These are phyloP conservation scores for Rhagonycha fulva DNA, from an alignment of 2,888 invertebrate species.

Conservation along the genomic window DNA sequence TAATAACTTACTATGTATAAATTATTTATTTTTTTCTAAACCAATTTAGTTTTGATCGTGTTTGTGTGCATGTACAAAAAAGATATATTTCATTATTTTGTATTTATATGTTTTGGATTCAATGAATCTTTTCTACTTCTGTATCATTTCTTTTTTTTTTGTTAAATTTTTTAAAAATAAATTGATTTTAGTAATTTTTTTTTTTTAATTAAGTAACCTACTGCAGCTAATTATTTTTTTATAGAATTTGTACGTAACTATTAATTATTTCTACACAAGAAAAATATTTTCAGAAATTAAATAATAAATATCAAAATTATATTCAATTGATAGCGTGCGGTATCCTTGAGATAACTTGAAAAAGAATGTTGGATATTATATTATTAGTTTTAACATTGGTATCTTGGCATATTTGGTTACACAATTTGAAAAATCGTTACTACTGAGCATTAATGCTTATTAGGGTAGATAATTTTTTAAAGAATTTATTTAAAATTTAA, in stretches of 20 bases:
- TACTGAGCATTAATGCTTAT: background rate
- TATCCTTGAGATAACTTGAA: background rate
- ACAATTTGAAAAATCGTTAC: background rate
- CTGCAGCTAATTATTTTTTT: background rate
- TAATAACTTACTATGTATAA: conserved; percentile 32
- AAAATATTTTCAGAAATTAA: background rate
- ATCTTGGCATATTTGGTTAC: background rate
- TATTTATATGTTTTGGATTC: conserved; percentile 45
- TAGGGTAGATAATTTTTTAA: background rate
- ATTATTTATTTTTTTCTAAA: conserved; percentile 46
- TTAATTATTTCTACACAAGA: background rate
- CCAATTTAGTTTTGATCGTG: conserved; percentile 43
- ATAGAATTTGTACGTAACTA: no score
- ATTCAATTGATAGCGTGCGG: background rate
- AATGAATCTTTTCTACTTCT: conserved; percentile 44
- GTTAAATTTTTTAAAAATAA: conserved; percentile 35
- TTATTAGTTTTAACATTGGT: background rate
- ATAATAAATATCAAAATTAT: background rate
- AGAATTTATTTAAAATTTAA: background rate
- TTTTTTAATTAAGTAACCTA: background rate
- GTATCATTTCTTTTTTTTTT: conserved; percentile 41
- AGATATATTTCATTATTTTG: conserved; percentile 50
- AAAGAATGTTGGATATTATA: background rate
- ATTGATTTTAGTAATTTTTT: conserved; percentile 34
- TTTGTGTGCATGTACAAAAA: conserved; percentile 46